Percentiles rank a stretch among this genome's conserved stretches.
Evolutionary conservation across 2,888 invertebrate species (phyloP).

Genomic region (Rotaria socialis): DNA sequence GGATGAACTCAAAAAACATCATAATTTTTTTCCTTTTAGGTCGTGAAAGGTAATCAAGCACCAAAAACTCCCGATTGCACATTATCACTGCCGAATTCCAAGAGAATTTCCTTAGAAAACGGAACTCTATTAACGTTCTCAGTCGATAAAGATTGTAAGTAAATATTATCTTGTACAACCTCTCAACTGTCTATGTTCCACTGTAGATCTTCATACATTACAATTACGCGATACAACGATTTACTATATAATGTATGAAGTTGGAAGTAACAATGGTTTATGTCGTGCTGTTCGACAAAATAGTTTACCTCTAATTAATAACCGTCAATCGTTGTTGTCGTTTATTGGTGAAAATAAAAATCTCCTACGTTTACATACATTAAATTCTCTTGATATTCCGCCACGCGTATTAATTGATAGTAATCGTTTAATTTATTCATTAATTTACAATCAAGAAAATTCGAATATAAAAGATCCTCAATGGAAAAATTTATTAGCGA

Average conservation of each 20-base stretch:
- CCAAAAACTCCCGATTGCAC: slow-evolving; percentile 19
- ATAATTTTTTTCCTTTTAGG: too few relatives aligned
- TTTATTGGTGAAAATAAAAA: too few relatives aligned
- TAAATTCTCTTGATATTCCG: slow-evolving; percentile 37
- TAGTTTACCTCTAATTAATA: too few relatives aligned
- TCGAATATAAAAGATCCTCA: slow-evolving; percentile 42
- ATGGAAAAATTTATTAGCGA: slow-evolving; percentile 44
- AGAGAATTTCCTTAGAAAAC: not conserved
- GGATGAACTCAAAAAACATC: too few relatives aligned
- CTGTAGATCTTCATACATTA: not conserved
- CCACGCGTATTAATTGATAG: slow-evolving; percentile 44
- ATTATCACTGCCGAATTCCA: too few relatives aligned
- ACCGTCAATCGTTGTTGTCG: too few relatives aligned
- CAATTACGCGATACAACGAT: not conserved
- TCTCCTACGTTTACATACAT: not conserved
- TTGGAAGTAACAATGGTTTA: slow-evolving; percentile 24
- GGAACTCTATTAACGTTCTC: not conserved
- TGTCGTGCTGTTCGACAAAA: not conserved
- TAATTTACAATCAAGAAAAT: slow-evolving; percentile 34
- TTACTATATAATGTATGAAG: slow-evolving; percentile 11
- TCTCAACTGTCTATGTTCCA: too few relatives aligned
- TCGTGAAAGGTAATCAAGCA: not conserved
- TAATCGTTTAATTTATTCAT: slow-evolving; percentile 42
- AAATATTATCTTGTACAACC: too few relatives aligned
- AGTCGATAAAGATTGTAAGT: slow-evolving; percentile 18